Evolutionary conservation across 2,113 vertebrate species (phyloP).

Genomic region (Mionectes macconnelli): DNA sequence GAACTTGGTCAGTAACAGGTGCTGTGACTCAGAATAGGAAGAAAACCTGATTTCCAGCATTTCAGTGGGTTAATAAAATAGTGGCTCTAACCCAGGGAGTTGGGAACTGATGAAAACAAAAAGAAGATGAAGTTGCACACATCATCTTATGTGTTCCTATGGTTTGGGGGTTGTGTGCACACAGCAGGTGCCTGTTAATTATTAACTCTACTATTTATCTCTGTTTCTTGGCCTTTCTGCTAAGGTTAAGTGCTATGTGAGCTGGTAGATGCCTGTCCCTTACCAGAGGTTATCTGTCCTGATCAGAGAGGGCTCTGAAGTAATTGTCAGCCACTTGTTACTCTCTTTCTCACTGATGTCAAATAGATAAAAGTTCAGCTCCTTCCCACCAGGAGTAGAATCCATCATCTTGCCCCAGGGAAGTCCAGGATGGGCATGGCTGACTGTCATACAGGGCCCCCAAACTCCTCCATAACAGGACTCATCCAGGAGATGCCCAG

Average conservation of each 20-base stretch:
- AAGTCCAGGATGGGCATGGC: neutral
- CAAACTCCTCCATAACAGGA: neutral
- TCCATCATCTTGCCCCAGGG: neutral
- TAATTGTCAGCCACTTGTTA: neutral
- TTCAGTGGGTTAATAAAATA: neutral
- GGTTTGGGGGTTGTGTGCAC: neutral
- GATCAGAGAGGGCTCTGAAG: neutral
- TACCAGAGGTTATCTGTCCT: neutral
- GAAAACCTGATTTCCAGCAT: neutral
- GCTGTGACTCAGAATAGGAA: neutral
- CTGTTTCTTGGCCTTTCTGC: conserved; percentile 25
- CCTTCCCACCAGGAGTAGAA: neutral
- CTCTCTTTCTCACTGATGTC: neutral
- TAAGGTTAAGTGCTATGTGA: neutral
- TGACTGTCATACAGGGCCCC: accelerated
- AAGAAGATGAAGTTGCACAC: neutral
- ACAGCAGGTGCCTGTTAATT: neutral
- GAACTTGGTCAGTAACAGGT: neutral
- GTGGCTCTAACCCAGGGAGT: neutral
- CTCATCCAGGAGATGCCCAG: accelerated
- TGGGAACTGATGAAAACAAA: neutral
- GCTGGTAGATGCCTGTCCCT: neutral
- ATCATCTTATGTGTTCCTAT: neutral
- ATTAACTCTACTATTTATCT: neutral
- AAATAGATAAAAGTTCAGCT: neutral